These are phyloP conservation scores for Stomorhina lunata DNA, from an alignment of 2,888 invertebrate species.

Conservation along the genomic window DNA sequence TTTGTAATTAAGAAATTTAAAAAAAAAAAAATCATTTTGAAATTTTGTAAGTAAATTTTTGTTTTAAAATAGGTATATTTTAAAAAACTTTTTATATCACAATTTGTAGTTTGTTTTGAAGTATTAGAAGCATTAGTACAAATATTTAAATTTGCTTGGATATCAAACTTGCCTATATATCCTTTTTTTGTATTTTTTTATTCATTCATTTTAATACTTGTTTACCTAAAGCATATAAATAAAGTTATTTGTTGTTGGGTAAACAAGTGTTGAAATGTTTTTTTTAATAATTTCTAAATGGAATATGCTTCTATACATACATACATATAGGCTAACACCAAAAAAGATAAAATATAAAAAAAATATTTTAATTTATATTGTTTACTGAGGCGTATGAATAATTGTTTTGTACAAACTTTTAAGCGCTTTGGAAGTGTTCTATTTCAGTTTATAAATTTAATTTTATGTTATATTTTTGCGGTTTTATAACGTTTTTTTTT, in stretches of 20 bases:
- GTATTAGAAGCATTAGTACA: neutral
- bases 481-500: slow-evolving; percentile 14
- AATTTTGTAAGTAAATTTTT: neutral
- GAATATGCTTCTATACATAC: too few species aligned
- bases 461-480: neutral
- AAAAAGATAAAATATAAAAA: neutral
- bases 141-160: neutral
- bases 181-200: too few species aligned
- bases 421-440: slow-evolving; percentile 42
- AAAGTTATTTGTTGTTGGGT: too few species aligned
- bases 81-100: neutral
- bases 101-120: neutral
- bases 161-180: neutral
- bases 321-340: too few species aligned
- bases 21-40: neutral
- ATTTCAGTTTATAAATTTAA: slow-evolving; percentile 8
- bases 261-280: too few species aligned
- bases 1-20: too few species aligned
- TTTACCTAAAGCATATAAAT: too few species aligned
- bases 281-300: too few species aligned
- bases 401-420: slow-evolving; percentile 41
- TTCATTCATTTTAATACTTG: too few species aligned
- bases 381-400: slow-evolving; percentile 45
- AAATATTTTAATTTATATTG: slow-evolving; percentile 46
- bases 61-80: neutral